Percentiles rank a stretch among this genome's conserved stretches.
Conservation (phyloP, 2,888 invertebrate genomes). For the Drosophila cracens region DNA sequence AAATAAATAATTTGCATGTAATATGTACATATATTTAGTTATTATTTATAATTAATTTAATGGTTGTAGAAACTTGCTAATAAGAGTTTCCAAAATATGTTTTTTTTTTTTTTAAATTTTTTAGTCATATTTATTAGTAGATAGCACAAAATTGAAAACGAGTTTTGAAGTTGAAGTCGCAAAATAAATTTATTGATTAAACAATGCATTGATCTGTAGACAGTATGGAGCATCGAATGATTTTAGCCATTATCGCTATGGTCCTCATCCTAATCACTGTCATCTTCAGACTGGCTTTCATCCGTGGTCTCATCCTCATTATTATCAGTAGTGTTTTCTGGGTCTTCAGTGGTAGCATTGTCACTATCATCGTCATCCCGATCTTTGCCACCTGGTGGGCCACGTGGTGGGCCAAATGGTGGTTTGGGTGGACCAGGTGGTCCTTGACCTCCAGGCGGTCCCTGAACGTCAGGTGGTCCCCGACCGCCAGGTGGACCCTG, state of each 20-base stretch:
- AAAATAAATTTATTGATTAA: constrained; percentile 12
- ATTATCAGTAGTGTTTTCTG: neutral
- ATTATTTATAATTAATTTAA: neutral
- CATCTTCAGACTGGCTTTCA: neutral
- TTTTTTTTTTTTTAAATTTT: neutral
- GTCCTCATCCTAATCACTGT: neutral
- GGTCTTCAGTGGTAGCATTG: neutral
- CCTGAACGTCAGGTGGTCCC: neutral
- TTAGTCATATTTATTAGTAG: neutral
- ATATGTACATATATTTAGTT: neutral
- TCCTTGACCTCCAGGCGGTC: neutral
- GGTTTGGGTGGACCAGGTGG: constrained; percentile 2
- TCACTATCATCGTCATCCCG: neutral
- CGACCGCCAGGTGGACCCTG: neutral
- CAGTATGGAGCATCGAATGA: too few relatives aligned
- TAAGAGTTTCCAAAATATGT: neutral
- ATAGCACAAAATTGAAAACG: neutral
- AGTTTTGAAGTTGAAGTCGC: neutral
- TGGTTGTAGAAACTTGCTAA: neutral
- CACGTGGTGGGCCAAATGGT: constrained; percentile 9
- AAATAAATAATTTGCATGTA: neutral
- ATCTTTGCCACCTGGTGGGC: constrained; percentile 14
- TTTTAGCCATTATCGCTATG: neutral
- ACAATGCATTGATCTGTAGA: neutral
- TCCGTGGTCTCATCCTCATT: neutral